Conservation (phyloP, 2,888 invertebrate genomes). For the Pocota personata region DNA sequence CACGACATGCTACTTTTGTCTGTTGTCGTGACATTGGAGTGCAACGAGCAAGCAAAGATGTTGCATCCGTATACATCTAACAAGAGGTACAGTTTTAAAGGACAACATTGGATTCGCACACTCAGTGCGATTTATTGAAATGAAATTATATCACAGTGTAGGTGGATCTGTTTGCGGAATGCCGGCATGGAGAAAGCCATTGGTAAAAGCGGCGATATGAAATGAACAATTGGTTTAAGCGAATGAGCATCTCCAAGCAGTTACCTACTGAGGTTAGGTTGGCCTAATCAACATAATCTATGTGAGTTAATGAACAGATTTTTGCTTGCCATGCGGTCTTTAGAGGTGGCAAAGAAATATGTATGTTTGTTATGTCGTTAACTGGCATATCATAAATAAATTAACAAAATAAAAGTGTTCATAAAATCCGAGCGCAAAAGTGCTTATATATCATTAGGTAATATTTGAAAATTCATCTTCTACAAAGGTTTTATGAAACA, state of each 20-base stretch:
- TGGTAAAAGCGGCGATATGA: neutral
- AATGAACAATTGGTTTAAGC: neutral
- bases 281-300: too few relatives aligned
- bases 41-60: neutral
- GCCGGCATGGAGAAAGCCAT: neutral
- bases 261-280: neutral
- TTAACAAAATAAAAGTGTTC: neutral
- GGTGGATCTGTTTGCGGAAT: neutral
- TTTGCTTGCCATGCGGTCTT: too few relatives aligned
- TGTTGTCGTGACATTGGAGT: constrained; percentile 21
- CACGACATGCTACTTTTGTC: constrained; percentile 14
- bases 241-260: neutral
- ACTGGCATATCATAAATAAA: too few relatives aligned
- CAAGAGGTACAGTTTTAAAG: neutral
- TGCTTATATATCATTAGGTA: constrained; percentile 27
- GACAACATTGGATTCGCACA: neutral
- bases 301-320: too few relatives aligned
- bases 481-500: neutral
- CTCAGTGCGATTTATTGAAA: neutral
- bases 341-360: too few relatives aligned
- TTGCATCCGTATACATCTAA: neutral
- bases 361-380: too few relatives aligned
- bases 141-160: neutral
- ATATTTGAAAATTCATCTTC: neutral
- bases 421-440: neutral